Evolutionary conservation across 1,140 invertebrate genomes (phyloP).

Genomic region (Eueides isabella): DNA sequence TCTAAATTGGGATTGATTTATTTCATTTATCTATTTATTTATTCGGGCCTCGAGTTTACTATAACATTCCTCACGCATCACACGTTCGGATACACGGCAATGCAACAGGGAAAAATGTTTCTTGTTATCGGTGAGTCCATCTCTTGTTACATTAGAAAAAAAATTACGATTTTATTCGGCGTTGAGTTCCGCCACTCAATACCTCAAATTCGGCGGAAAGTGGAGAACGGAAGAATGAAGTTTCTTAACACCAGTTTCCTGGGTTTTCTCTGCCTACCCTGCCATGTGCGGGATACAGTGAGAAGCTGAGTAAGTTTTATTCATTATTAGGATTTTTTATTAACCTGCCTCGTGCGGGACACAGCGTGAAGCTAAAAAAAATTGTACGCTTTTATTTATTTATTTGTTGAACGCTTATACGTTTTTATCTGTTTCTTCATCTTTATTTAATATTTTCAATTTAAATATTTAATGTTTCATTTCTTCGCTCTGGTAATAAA

Average conservation of each 20-base stretch:
- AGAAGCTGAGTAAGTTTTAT: no score
- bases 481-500: no score
- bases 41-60: conserved; percentile 98
- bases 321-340: no score
- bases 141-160: no score
- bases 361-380: not conserved
- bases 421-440: no score
- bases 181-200: not conserved
- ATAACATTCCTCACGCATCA: conserved; percentile 98
- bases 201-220: not conserved
- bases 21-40: conserved; percentile 98
- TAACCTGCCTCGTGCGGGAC: not conserved
- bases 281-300: not conserved
- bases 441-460: no score
- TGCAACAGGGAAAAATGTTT: conserved; percentile 99
- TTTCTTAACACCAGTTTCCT: not conserved
- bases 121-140: conserved; percentile 92
- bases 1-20: conserved; percentile 92
- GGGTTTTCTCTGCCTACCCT: not conserved
- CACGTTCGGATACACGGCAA: conserved; percentile 94
- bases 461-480: no score
- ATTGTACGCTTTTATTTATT: no score
- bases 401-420: no score
- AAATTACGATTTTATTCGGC: no score
- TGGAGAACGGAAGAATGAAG: not conserved